Conservation (phyloP, 2,113 vertebrate species). For the Trichechus manatus region DNA sequence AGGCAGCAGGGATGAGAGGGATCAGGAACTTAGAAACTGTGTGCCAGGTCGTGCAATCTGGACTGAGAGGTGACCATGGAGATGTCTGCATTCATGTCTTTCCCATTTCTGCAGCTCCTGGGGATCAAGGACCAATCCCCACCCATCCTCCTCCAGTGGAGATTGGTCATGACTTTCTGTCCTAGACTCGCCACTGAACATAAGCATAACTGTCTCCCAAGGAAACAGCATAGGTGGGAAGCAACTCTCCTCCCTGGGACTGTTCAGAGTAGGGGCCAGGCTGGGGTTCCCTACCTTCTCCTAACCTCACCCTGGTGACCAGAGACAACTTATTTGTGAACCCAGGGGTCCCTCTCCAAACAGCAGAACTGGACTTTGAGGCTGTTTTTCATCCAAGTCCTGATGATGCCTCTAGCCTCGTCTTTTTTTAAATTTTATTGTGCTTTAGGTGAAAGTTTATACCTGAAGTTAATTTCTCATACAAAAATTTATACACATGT, state of each 20-base stretch:
- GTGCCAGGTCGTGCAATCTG: too few species aligned
- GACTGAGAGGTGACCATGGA: not conserved
- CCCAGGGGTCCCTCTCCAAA: not conserved
- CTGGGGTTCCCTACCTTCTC: not conserved
- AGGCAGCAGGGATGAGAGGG: rapidly evolving
- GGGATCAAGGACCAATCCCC: not conserved
- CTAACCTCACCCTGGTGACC: not conserved
- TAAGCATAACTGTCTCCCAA: not conserved
- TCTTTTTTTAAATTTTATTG: too few species aligned
- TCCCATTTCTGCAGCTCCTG: not conserved
- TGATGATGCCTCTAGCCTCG: not conserved
- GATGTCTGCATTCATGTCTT: too few species aligned
- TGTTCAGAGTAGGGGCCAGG: not conserved
- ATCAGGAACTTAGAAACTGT: not conserved
- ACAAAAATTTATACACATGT: too few species aligned
- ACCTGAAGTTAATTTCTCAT: too few species aligned
- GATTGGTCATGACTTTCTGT: not conserved
- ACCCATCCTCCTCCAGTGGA: not conserved
- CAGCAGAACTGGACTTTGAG: not conserved
- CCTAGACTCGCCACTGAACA: constrained; percentile 43
- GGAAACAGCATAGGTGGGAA: not conserved
- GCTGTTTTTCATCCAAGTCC: not conserved
- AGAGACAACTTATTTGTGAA: not conserved
- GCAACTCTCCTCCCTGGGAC: too few species aligned
- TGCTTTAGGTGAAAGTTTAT: too few species aligned